Percentiles rank a stretch among this genome's conserved stretches.
Conservation (phyloP, 2,797 vertebrate species). For the Ptychobarbus kaznakovi region DNA sequence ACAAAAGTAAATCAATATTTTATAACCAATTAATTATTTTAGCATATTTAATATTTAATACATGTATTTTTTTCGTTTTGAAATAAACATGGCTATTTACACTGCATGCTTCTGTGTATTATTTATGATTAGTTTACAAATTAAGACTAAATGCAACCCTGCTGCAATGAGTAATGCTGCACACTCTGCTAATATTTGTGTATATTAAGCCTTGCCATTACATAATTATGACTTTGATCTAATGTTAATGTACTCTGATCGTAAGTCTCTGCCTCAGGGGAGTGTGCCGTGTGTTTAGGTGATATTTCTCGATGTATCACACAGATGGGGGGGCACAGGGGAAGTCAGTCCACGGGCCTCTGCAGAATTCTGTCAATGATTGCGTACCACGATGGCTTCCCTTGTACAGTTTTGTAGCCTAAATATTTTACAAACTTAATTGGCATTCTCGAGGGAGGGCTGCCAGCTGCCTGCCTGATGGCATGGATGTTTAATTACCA, state of each 20-base stretch:
- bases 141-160: slow-evolving; percentile 39
- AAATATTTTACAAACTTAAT: slow-evolving; percentile 90
- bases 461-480: slow-evolving; percentile 86
- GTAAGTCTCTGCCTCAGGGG: slow-evolving; percentile 74
- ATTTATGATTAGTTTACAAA: slow-evolving; percentile 39
- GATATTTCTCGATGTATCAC: slow-evolving; percentile 71
- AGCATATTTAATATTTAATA: too few species aligned
- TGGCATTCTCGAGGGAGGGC: slow-evolving; percentile 81
- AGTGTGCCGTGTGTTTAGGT: slow-evolving; percentile 66
- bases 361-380: slow-evolving; percentile 76
- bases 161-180: slow-evolving; percentile 47
- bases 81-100: background rate
- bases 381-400: slow-evolving; percentile 71
- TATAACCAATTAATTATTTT: too few species aligned
- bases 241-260: slow-evolving; percentile 79
- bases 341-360: slow-evolving; percentile 72
- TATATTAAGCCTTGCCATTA: slow-evolving; percentile 71
- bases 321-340: slow-evolving; percentile 72
- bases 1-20: slow-evolving; percentile 10
- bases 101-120: background rate
- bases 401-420: slow-evolving; percentile 87
- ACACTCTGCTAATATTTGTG: slow-evolving; percentile 46
- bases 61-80: background rate
- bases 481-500: slow-evolving; percentile 81
- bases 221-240: slow-evolving; percentile 81